phyloP scores from a whole-genome alignment of 2,113 vertebrate genomes.

The Hiodon tergisus region DNA sequence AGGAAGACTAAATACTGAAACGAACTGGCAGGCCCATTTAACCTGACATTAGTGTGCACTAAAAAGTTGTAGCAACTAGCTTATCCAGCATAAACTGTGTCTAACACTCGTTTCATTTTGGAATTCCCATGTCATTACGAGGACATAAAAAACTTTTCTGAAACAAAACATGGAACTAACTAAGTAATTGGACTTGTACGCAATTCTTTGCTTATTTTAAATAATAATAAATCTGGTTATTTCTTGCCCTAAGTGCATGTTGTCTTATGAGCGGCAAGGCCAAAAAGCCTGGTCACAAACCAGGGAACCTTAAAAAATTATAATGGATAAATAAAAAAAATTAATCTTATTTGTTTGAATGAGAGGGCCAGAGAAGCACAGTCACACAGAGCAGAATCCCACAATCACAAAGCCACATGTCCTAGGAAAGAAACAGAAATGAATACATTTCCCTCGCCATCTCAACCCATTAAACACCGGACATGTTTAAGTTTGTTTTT shows the following conservation, averaged over 20 bases:
- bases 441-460: not conserved
- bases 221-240: too few relatives aligned
- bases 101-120: not conserved
- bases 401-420: not conserved
- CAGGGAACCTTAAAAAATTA: too few relatives aligned
- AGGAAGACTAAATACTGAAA: slow-evolving; percentile 8
- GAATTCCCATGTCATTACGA: not conserved
- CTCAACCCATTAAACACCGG: not conserved
- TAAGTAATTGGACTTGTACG: too few relatives aligned
- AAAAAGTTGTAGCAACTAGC: not conserved
- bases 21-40: not conserved
- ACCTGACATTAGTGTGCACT: not conserved
- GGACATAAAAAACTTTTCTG: too few relatives aligned
- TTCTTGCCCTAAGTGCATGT: too few relatives aligned
- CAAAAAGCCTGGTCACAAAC: too few relatives aligned
- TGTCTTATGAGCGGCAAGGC: too few relatives aligned
- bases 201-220: too few relatives aligned
- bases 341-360: slow-evolving; percentile 5
- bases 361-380: slow-evolving; percentile 10
- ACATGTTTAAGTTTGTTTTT: not conserved
- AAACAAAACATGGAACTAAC: not conserved
- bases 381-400: not conserved
- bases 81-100: not conserved
- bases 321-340: not conserved
- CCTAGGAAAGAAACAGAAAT: not conserved